A percentile compares a stretch with the other conserved stretches of the same genome.
These are phyloP conservation scores for Molossus alvarezi DNA, from an alignment of 2,797 vertebrate species.

Conservation along the genomic window DNA sequence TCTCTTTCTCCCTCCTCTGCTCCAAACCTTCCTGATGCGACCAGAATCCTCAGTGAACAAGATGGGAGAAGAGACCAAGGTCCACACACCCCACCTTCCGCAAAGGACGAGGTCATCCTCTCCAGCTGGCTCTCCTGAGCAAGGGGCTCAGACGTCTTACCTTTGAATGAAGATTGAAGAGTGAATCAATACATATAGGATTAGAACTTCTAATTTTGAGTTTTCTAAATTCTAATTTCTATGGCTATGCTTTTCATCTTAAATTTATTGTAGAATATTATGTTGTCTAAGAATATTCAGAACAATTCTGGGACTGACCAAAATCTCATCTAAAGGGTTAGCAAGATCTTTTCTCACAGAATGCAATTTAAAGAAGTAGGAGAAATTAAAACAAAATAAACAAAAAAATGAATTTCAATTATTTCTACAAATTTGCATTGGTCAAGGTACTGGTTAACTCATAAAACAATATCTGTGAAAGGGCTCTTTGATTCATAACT, in stretches of 20 bases:
- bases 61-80: background rate
- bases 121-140: background rate
- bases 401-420: background rate
- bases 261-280: background rate
- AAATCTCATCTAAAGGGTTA: background rate
- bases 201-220: conserved; percentile 19
- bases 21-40: background rate
- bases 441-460: background rate
- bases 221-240: conserved; percentile 24
- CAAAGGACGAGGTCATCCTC: background rate
- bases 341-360: background rate
- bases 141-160: background rate
- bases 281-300: background rate
- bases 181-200: background rate
- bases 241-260: background rate
- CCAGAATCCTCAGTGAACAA: background rate
- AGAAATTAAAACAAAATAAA: background rate
- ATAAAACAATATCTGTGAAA: conserved; percentile 16
- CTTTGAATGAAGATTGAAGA: conserved; percentile 1
- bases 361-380: background rate
- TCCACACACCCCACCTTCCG: background rate
- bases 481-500: background rate
- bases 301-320: background rate
- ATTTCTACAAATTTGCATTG: background rate
- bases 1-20: background rate